A percentile compares a stretch with the other conserved stretches of the same genome.
phyloP scores from a whole-genome alignment of 2,888 invertebrate genomes.

The Octodonta nipae region DNA sequence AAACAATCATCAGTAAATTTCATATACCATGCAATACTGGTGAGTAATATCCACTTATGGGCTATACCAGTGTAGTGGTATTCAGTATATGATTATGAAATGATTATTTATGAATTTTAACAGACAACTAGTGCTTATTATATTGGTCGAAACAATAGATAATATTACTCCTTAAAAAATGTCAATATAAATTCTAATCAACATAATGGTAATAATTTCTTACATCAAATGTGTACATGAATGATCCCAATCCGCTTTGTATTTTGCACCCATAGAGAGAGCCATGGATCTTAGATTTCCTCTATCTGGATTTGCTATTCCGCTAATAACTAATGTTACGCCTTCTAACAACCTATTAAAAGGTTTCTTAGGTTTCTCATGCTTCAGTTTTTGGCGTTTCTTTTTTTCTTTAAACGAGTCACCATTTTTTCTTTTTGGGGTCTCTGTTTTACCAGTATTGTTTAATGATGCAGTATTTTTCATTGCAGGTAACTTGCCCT shows the following conservation, averaged over 20 bases:
- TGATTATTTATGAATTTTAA: no score
- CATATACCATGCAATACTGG: no score
- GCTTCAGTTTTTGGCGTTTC: constrained; percentile 3
- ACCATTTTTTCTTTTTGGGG: constrained; percentile 14
- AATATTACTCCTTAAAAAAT: not conserved
- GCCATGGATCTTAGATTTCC: constrained; percentile 52
- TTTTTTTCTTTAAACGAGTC: constrained; percentile 10
- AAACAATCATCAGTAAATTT: no score
- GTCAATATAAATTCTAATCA: constrained; percentile 31
- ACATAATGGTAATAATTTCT: constrained; percentile 25
- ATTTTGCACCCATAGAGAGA: constrained; percentile 64
- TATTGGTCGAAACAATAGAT: no score
- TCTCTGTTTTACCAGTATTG: constrained; percentile 15
- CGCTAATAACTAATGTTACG: constrained; percentile 71
- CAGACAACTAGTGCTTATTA: no score
- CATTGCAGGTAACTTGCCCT: no score
- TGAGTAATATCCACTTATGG: no score
- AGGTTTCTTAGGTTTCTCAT: constrained; percentile 29
- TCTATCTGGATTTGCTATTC: constrained; percentile 72
- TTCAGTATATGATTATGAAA: no score
- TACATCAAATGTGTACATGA: constrained; percentile 77
- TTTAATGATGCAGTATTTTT: no score
- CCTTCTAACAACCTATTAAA: constrained; percentile 48
- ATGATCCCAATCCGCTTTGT: constrained; percentile 60
- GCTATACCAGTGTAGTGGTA: no score